Evolutionary conservation across 1,140 invertebrate species (phyloP).

Genomic region (Lucilia cuprina): DNA sequence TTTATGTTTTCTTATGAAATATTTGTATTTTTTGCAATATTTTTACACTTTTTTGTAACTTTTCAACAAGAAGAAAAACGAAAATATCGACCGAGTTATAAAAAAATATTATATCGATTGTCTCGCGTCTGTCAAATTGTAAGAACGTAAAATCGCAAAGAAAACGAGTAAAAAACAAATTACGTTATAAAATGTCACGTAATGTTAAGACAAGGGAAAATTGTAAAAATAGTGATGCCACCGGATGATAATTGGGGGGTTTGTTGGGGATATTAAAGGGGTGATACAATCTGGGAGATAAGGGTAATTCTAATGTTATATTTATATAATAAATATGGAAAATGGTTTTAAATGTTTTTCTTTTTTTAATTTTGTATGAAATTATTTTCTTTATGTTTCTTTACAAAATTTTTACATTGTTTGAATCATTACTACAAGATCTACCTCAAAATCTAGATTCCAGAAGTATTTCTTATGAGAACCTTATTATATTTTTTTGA

Average conservation of each 20-base stretch:
- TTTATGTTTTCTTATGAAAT: conserved; percentile 34
- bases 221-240: neutral
- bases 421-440: no score
- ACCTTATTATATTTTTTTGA: no score
- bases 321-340: no score
- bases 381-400: no score
- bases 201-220: neutral
- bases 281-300: no score
- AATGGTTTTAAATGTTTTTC: no score
- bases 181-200: conserved; percentile 28
- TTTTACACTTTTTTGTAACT: conserved; percentile 38
- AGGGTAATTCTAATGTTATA: no score
- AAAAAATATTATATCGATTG: conserved; percentile 41
- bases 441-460: no score
- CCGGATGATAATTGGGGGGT: neutral
- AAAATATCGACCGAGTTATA: conserved; percentile 42
- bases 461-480: no score
- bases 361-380: no score
- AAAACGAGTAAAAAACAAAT: neutral
- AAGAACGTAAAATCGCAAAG: conserved; percentile 33
- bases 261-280: neutral
- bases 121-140: conserved; percentile 36
- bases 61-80: conserved; percentile 35
- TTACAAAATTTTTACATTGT: no score
- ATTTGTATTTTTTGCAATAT: conserved; percentile 23